Evolutionary conservation across 2,797 vertebrate genomes (phyloP).

Genomic region (Chromis chromis): DNA sequence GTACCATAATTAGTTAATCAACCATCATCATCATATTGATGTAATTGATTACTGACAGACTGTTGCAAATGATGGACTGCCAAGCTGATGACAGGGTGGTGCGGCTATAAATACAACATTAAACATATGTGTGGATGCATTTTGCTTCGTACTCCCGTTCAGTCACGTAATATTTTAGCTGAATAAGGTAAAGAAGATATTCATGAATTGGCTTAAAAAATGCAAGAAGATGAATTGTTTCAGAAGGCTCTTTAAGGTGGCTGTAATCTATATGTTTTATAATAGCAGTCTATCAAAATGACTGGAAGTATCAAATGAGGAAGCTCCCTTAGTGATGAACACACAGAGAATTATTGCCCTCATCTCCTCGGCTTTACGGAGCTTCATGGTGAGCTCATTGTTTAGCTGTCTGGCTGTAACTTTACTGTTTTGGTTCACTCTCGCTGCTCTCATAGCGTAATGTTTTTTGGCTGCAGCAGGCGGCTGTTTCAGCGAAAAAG

Average conservation of each 20-base stretch:
- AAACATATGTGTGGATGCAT: neutral
- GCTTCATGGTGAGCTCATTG: neutral
- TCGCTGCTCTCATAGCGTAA: neutral
- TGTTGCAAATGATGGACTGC: constrained; percentile 26
- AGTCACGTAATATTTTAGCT: neutral
- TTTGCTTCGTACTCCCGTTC: neutral
- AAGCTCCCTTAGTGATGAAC: neutral
- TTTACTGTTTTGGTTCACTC: too few species aligned
- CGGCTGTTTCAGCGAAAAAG: neutral
- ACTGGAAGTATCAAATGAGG: neutral
- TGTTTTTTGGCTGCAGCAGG: neutral
- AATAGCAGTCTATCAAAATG: too few species aligned
- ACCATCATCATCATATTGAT: constrained; percentile 32
- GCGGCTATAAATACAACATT: neutral
- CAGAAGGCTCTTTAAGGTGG: too few species aligned
- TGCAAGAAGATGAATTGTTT: too few species aligned
- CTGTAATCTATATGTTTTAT: neutral
- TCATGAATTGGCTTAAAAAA: too few species aligned
- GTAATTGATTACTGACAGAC: constrained; percentile 36
- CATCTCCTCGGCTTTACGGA: neutral
- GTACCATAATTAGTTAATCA: constrained; percentile 48
- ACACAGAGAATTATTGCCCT: neutral
- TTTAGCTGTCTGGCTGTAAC: too few species aligned
- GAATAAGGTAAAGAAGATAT: neutral
- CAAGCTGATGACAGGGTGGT: neutral